Percentiles rank a stretch among this genome's conserved stretches.
Conservation (phyloP, 2,888 invertebrate species). For the Dione juno region DNA sequence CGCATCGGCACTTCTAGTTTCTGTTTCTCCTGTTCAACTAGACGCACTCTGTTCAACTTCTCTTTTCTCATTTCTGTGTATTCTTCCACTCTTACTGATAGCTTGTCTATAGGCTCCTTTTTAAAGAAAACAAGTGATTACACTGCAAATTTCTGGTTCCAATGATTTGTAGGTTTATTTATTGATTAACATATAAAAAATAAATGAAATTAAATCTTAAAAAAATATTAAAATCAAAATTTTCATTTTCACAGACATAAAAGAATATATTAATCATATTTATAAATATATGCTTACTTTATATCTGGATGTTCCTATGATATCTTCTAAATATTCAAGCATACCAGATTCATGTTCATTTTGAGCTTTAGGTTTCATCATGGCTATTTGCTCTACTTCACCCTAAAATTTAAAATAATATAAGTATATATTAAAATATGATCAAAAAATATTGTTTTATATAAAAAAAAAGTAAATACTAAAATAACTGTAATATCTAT, state of each 20-base stretch:
- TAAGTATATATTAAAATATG: no score
- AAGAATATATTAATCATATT: no score
- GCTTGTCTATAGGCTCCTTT: constrained; percentile 89
- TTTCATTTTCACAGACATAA: no score
- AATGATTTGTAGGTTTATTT: no score
- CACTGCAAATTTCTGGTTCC: neutral
- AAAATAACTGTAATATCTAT: no score
- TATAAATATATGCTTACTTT: no score
- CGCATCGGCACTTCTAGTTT: constrained; percentile 90
- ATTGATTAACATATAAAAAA: no score
- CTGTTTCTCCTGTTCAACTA: constrained; percentile 90
- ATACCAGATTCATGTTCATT: constrained; percentile 96
- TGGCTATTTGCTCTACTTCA: constrained; percentile 99
- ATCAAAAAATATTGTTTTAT: no score
- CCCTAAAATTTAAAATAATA: constrained; percentile 84
- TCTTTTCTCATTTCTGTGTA: constrained; percentile 89
- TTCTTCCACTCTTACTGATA: constrained; percentile 88
- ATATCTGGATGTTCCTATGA: constrained; percentile 94
- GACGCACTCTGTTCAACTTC: constrained; percentile 92
- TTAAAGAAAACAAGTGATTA: constrained; percentile 31
- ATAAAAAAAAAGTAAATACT: no score
- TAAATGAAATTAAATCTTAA: no score
- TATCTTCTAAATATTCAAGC: constrained; percentile 99
- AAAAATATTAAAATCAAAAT: no score
- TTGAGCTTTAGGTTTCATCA: constrained; percentile 98